Base-by-base conservation (phyloP, 2,113 vertebrate species). In the Edolisoma coerulescens region DNA sequence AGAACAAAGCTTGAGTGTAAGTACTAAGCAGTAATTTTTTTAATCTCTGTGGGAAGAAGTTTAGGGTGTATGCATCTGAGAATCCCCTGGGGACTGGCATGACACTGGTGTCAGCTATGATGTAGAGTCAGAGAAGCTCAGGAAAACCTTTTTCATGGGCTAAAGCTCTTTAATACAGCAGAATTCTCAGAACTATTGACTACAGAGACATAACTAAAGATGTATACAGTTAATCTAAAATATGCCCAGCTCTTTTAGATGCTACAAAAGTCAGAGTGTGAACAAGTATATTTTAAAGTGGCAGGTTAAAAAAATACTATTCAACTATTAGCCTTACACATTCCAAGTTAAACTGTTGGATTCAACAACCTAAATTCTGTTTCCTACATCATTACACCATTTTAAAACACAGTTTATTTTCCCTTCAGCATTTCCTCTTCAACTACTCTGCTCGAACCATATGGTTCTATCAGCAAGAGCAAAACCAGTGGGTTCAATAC, bases 1-100 rank as follows among this genome's bases (percentile, higher is more conserved):
- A 97, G 52, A 88, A 89, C n/a, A 96, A 97, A 89, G 78, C 64
- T n/a, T 53, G 39, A 96, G 52, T 92, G 10, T 89, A 94, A 95
- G 90, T 54, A 95, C 73, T 86, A 87, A 70, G 50, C 49, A 79
- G 89, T 32, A 88, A 87, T 77, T 73, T 87, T 86, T 95, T 88
- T 93, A 92, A 97, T 88, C 93, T 96, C 89, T 89, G 84, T 88
- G 30, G 81, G 54, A 96, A 79, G 77, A 84, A 69, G 24, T 78
- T 76, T 87, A 93, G 52, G 56, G 37, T 80, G 33, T 42, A 59
- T 28, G 53, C 16, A 88, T 92, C 81, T 88, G 78, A 86, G 77
- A 68, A 87, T 77, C 65, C 71, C 75, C 69, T 84, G 81, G 65
- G 54, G 93, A 95, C 50, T 83, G 47, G 8, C 63, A 20, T 94